phyloP scores from a whole-genome alignment of 2,113 vertebrate species.

The Herpailurus yagouaroundi region DNA sequence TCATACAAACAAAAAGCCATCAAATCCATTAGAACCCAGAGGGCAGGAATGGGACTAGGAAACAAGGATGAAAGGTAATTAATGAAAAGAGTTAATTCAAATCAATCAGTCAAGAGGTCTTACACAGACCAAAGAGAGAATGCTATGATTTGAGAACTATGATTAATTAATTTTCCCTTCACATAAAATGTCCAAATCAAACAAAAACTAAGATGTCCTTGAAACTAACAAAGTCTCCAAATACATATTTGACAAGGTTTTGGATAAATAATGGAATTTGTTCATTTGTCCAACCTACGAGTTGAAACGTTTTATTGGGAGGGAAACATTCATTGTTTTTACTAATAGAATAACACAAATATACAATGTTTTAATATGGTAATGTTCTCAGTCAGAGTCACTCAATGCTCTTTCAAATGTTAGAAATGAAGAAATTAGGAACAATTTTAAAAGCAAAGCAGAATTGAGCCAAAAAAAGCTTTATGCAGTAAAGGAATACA shows the following conservation, averaged over 20 bases:
- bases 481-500: not conserved
- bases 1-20: not conserved
- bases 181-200: not conserved
- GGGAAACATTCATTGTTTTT: not conserved
- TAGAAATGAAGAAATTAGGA: not conserved
- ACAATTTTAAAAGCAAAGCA: not conserved
- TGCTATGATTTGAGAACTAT: not conserved
- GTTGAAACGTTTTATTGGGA: not conserved
- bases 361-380: not conserved
- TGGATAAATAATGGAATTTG: not conserved
- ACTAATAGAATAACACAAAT: not conserved
- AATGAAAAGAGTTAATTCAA: not conserved
- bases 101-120: not conserved
- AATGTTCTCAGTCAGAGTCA: not conserved
- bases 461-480: not conserved
- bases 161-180: not conserved
- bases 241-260: not conserved
- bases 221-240: slow-evolving; percentile 20
- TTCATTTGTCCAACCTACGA: slow-evolving; percentile 27
- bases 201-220: not conserved
- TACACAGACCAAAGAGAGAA: not conserved
- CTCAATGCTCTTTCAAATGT: not conserved
- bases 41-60: not conserved
- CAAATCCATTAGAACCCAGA: not conserved
- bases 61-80: not conserved